Conservation (phyloP, 2,113 vertebrate genomes). For the Urocynchramus pylzowi region DNA sequence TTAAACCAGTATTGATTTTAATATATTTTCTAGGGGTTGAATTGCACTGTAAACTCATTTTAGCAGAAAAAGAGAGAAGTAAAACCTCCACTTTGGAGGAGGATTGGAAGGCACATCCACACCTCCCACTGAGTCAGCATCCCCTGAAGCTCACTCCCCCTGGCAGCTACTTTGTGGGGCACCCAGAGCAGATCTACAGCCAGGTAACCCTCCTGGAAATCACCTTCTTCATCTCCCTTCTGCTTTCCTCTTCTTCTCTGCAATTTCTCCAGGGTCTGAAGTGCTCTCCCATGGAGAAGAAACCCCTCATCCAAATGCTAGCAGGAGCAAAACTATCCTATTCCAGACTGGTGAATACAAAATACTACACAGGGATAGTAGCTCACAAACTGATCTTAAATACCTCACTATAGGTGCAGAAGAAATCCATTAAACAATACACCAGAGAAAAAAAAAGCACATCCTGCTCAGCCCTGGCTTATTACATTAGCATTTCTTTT, state of each 20-base stretch:
- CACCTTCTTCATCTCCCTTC: background rate
- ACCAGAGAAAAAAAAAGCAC: background rate
- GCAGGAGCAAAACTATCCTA: background rate
- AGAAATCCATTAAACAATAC: background rate
- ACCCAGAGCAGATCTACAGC: background rate
- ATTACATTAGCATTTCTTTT: background rate
- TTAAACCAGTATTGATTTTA: background rate
- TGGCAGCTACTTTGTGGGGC: background rate
- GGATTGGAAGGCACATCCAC: background rate
- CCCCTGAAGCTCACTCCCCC: background rate
- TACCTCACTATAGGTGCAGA: background rate
- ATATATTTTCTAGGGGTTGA: background rate
- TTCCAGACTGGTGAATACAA: background rate
- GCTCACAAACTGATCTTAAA: background rate
- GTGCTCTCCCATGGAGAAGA: background rate
- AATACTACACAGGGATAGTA: background rate
- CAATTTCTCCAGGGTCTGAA: background rate
- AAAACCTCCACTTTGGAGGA: background rate
- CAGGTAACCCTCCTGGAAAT: accelerated
- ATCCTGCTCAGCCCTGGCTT: background rate
- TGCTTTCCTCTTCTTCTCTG: background rate
- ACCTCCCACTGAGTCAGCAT: background rate
- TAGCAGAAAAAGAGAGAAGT: background rate
- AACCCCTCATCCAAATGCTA: background rate
- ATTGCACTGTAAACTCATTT: background rate